Evolutionary conservation across 2,113 vertebrate species (phyloP), one percentile per base, ranked within the genome.

Genomic region (Pseudorectes ferrugineus): DNA sequence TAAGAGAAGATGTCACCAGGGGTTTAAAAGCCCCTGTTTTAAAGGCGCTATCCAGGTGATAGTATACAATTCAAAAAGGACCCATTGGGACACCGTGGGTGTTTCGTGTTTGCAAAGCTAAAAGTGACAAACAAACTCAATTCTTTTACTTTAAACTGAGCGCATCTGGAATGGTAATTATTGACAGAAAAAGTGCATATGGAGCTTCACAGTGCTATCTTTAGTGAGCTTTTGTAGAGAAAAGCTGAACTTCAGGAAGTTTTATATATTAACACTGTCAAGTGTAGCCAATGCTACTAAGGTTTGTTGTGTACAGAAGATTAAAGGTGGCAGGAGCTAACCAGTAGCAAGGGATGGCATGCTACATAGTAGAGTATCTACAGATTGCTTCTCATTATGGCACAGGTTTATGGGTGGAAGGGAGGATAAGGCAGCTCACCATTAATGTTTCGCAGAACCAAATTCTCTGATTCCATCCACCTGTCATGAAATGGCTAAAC

Each of bases 381-480:
- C 54, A 61, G 33, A 25, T 79, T 75, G 38, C 13, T 78, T 75
- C 15, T 52, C 65, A 14, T 28, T 72, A 38, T 20, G 52, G 31
- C 25, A 43, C 18, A 22, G 19, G 23, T 59, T 48, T 73, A 14
- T 48, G 46, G 9, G 4, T 2, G 1, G 23, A 61, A 48, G 17
- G 17, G 13, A 61, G 31, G 11, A 43, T 61, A 78, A 81, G 11
- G 24, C 43, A 71, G 19, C 9, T 78, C 6, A 25, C 17, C 5
- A 1, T 61, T 75, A 90, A 26, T 0, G 0, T 36, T 71, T n/a
- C 0, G 0, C 29, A 78, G 31, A 55, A 55, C 12, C 10, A 74
- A 42, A 62, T 87, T 43, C 24, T 74, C 17, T 14, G 29, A 9
- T 67, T 91, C 24, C 2, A 0, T 35, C 13, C 23, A 33, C 42